Conservation (phyloP, 2,888 invertebrate species). For the Ectobius pallidus region DNA sequence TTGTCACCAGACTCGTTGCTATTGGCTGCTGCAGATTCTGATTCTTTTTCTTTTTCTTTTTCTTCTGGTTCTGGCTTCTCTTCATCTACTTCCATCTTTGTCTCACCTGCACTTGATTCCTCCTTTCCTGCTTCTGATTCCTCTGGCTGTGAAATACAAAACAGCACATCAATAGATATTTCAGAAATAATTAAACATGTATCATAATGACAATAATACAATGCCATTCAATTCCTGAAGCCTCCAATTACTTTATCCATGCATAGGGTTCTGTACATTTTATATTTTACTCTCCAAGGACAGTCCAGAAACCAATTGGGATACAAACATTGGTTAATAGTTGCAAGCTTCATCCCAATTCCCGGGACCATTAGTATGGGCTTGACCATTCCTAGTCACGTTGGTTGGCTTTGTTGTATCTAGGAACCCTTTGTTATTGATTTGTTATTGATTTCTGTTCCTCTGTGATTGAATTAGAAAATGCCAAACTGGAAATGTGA, state of each 20-base stretch:
- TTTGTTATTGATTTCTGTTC: too few species aligned
- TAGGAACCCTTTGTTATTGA: too few species aligned
- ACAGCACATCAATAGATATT: background rate
- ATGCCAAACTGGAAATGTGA: too few species aligned
- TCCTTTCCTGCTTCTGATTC: background rate
- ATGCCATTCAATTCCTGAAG: background rate
- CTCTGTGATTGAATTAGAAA: too few species aligned
- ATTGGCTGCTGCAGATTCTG: background rate
- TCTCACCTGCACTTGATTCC: background rate
- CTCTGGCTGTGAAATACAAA: background rate
- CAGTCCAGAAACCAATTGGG: background rate
- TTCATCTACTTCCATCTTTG: conserved; percentile 25
- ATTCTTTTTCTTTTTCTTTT: background rate
- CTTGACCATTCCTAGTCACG: too few species aligned
- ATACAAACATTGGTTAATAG: too few species aligned
- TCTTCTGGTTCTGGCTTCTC: conserved; percentile 8
- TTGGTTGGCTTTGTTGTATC: too few species aligned
- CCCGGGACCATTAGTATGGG: too few species aligned
- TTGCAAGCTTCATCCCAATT: too few species aligned
- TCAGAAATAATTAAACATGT: background rate
- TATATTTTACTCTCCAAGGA: too few species aligned
- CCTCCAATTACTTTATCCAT: background rate
- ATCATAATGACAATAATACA: background rate
- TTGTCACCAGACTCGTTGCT: background rate
- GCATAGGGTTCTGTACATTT: background rate